Base-by-base conservation (phyloP, 2,113 vertebrate genomes). In the Orycteropus afer region DNA sequence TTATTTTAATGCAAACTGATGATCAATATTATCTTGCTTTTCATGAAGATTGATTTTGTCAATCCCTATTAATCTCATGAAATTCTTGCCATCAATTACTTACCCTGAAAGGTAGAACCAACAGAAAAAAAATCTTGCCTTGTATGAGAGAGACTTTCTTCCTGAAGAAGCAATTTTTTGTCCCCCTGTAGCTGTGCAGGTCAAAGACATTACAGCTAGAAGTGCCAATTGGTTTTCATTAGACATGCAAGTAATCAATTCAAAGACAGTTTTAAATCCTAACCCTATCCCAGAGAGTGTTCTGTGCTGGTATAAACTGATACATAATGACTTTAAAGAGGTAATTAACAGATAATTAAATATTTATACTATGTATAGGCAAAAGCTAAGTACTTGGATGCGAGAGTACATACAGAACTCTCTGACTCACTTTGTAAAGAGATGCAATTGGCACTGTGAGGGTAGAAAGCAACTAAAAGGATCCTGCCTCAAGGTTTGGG, bases 271-370 rank as follows among this genome's bases (percentile, higher is more conserved):
- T 95, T 93, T 69, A 96, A 93, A 91, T 34, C 65, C 53, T 78
- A 87, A 67, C 23, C 45, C 55, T 78, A 85, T 80, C 37, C 94
- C 90, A 53, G 73, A 57, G 89, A 85, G 86, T 89, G 91, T 82
- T 57, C 59, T 95, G 40, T 96, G 76, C 91, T 94, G 74, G 89
- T 90, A 95, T 81, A 96, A 96, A 94, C 42, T 77, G 94, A 97
- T 81, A 97, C 47, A 86, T 61, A 82, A 85, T 81, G 77, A n/a
- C 90, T 92, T 94, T 97, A 97, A 95, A 94, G 81, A 97, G 87
- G 87, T 96, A 96, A 97, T 97, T 97, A 97, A 94, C 83, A 95
- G 89, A 63, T 94, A 89, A 96, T 97, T 97, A 97, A 97, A 97
- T 97, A 97, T 97, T 97, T 96, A 97, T 95, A 27, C 53, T 59